A percentile compares a stretch with the other conserved stretches of the same genome.
Evolutionary conservation across 1,140 invertebrate species (phyloP).

Genomic region (Drosophila ficusphila): DNA sequence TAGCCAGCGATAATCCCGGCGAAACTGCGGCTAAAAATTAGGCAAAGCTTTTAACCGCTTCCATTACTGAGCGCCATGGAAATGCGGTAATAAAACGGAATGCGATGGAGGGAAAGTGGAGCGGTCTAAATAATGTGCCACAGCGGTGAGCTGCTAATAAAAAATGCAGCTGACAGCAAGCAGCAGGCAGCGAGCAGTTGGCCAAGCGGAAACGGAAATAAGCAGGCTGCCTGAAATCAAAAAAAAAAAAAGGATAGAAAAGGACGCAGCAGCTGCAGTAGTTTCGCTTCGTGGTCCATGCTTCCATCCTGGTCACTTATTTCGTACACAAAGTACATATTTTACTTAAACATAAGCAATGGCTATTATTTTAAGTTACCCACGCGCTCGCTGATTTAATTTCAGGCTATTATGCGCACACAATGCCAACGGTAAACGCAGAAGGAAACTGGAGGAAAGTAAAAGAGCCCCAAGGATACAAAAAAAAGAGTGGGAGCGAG

Average conservation of each 20-base stretch:
- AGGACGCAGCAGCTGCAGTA: constrained; percentile 2
- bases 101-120: not conserved
- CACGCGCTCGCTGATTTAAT: constrained; percentile 80
- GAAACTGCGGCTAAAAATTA: constrained; percentile 43
- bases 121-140: constrained; percentile 40
- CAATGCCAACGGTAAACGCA: constrained; percentile 69
- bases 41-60: constrained; percentile 35
- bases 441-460: constrained; percentile 24
- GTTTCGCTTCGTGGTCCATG: not conserved
- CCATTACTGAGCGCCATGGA: constrained; percentile 29
- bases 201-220: constrained; percentile 68
- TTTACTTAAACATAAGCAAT: constrained; percentile 81
- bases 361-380: constrained; percentile 82
- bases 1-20: constrained; percentile 9
- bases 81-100: constrained; percentile 11
- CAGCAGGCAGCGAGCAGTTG: constrained; percentile 14
- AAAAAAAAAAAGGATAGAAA: constrained; percentile 1
- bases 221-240: constrained; percentile 39
- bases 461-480: constrained; percentile 18
- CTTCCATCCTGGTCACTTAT: constrained; percentile 38
- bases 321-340: constrained; percentile 66
- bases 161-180: constrained; percentile 58
- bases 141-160: constrained; percentile 33
- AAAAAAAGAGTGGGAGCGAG: constrained; percentile 18
- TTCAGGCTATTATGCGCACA: constrained; percentile 79